Evolutionary conservation across 2,113 vertebrate genomes (phyloP).

Genomic region (Clarias macrocephalus): DNA sequence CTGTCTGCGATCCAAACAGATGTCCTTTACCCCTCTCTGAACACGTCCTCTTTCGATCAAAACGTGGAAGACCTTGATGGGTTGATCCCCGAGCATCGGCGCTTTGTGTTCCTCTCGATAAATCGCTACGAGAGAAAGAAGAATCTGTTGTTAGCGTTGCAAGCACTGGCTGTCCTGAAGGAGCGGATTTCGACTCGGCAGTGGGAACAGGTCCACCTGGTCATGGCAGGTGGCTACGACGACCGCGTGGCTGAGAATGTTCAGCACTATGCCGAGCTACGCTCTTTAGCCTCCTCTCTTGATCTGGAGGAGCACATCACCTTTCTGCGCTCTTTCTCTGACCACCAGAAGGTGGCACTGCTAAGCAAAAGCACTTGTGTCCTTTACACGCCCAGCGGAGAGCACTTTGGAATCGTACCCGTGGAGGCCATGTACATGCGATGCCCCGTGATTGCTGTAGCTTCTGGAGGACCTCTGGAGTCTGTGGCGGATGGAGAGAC

Average conservation of each 20-base stretch:
- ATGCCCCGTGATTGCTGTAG: constrained; percentile 90
- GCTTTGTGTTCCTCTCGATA: constrained; percentile 89
- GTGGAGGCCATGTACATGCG: constrained; percentile 94
- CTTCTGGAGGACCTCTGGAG: constrained; percentile 93
- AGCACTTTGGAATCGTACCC: constrained; percentile 97
- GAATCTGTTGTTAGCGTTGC: constrained; percentile 82
- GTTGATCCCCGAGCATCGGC: constrained; percentile 76
- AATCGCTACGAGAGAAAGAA: constrained; percentile 98
- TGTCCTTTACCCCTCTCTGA: constrained; percentile 92
- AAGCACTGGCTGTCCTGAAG: constrained; percentile 77
- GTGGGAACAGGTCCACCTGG: constrained; percentile 82
- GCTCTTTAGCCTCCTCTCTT: constrained; percentile 69
- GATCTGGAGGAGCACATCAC: constrained; percentile 76
- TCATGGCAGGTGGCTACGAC: constrained; percentile 93
- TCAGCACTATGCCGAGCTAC: constrained; percentile 86
- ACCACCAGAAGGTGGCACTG: constrained; percentile 85
- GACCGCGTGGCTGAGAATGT: constrained; percentile 87
- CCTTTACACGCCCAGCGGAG: constrained; percentile 93
- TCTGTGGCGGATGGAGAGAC: constrained; percentile 83
- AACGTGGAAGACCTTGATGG: constrained; percentile 68
- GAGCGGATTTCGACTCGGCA: constrained; percentile 68
- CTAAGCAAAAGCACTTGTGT: constrained; percentile 79
- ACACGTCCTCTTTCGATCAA: constrained; percentile 79
- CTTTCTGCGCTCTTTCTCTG: constrained; percentile 89
- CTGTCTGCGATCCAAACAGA: constrained; percentile 79